phyloP scores from a whole-genome alignment of 2,888 invertebrate species.

The Lasioglossum zephyrum region DNA sequence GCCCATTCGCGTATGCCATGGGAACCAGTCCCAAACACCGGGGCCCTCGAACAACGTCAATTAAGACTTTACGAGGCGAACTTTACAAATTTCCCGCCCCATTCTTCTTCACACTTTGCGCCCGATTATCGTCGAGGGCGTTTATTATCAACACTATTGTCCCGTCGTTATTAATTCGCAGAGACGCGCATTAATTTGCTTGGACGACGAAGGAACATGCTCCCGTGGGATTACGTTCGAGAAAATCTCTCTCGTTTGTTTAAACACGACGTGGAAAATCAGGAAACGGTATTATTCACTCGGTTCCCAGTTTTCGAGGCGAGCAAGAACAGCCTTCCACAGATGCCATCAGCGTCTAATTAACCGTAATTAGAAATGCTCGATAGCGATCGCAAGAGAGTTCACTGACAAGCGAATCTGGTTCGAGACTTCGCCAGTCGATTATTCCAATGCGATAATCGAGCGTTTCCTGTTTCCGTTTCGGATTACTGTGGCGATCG shows the following conservation, averaged over 20 bases:
- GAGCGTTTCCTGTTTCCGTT: constrained; percentile 3
- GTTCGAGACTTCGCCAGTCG: not conserved
- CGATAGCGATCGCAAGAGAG: not conserved
- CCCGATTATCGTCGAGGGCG: not conserved
- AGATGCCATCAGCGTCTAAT: constrained; percentile 11
- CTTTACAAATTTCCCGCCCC: not conserved
- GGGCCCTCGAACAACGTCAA: not conserved
- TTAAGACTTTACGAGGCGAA: constrained; percentile 1
- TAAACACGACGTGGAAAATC: not conserved
- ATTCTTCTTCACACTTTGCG: not conserved
- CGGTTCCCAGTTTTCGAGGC: constrained; percentile 2
- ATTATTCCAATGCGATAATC: not conserved
- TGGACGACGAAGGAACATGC: not conserved
- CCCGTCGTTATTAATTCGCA: not conserved
- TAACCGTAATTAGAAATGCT: constrained; percentile 1
- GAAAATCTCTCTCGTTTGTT: constrained; percentile 8
- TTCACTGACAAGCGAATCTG: not conserved
- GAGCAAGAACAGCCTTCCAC: not conserved
- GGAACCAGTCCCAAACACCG: not conserved
- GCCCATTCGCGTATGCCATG: not conserved
- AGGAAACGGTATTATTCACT: constrained; percentile 10
- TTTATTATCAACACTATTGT: not conserved
- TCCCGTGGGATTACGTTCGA: not conserved
- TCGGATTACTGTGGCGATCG: not conserved
- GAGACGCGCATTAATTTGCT: not conserved